Evolutionary conservation across 2,113 vertebrate genomes (phyloP), one percentile per base, ranked within the genome.

Genomic region (Haliaeetus leucogaster): DNA sequence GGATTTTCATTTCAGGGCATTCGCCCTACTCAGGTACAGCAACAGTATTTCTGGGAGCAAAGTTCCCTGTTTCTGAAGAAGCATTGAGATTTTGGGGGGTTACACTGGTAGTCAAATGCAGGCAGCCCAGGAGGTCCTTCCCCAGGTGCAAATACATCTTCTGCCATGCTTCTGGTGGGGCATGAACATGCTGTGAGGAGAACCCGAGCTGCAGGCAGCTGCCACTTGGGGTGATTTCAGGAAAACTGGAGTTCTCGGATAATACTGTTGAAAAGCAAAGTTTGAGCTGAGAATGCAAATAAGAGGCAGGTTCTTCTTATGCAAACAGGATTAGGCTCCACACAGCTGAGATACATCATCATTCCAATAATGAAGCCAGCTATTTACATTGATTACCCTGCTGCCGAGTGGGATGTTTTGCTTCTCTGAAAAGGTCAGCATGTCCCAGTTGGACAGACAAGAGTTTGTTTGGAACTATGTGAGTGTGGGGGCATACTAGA

Each of bases 301-400:
- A 50, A 77, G 2, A 5, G 55, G 11, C 26, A 73, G 25, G 32
- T 40, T 17, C 40, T 22, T 43, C 61, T 71, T 43, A 26, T 10
- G 25, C 7, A 66, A 6, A 40, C 63, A 38, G 19, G n/a, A 32
- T 42, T 8, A 56, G 50, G 19, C 32, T 83, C 48, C 42, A 40
- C 0, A 0, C 36, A 71, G 77, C 68, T 86, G 76, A 72, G 32
- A 27, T 18, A 26, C 3, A 2, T 62, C 29, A 0, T 15, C 16
- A 48, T 13, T 30, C 45, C 61, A 58, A 29, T 70, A 45, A 38
- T 30, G 45, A 62, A 71, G 30, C 12, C 0, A 0, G 13, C 53
- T 27, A 3, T 63, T 78, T 23, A 32, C 65, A 17, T 16, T 63
- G 34, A 63, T 45, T 12, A 78, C 19, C 32, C 73, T 30, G n/a